Base-by-base conservation (phyloP, 2,888 invertebrate genomes). In the Sepiola atlantica region DNA sequence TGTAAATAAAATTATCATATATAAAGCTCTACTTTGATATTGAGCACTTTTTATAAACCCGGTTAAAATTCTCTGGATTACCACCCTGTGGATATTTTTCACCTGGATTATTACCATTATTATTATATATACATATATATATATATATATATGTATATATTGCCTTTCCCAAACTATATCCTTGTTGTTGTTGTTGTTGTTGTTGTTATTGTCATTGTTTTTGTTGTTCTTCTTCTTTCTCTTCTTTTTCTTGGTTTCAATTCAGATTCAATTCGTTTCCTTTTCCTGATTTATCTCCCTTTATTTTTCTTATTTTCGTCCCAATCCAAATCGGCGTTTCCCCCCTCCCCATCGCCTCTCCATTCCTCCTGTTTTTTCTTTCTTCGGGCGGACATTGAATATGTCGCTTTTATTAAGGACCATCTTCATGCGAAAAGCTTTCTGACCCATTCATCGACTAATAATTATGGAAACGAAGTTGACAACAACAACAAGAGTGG, bases 391-490 rank as follows among this genome's bases (percentile, higher is more conserved):
- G 77, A 77, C n/a, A 77, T 77, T 77, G 28, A 77, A 77, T 77
- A 14, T n/a, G n/a, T 16, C 10, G 77, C 77, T 77, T 77, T 77
- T 77, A 77, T 77, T 28, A 77, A 77, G 77, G n/a, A 12, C 77
- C n/a, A 77, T 77, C 77, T 77, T n/a, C 28, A 77, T n/a, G 77
- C 77, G 77, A 77, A 77, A 77, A n/a, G 10, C 77, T n/a, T n/a
- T 2, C n/a, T n/a, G n/a, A 28, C 77, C 77, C 77, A 77, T 77
- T 77, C 77, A 77, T 28, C n/a, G 77, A 77, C 77, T 14, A n/a
- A 77, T 77, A 77, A 77, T 77, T 77, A 77, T 77, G 28, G n/a
- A n/a, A 77, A 77, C 77, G 77, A n/a, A 77, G 77, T n/a, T 77
- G 77, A 77, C 77, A 77, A 77, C 77, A 77, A 77, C 28, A n/a